Conservation (phyloP, 2,797 vertebrate species). For the Buceros bicornis region DNA sequence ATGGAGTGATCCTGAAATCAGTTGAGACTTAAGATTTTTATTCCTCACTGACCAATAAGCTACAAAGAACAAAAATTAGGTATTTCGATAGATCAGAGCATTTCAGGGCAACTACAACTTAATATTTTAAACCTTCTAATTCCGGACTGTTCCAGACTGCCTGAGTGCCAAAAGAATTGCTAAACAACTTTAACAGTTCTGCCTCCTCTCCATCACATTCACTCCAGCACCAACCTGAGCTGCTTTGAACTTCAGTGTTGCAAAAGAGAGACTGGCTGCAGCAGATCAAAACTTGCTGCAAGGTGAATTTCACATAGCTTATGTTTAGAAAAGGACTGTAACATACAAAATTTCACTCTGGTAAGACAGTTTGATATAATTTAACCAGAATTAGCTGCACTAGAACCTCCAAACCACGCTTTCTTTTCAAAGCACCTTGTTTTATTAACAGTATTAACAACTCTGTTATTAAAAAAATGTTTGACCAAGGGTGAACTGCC, state of each 20-base stretch:
- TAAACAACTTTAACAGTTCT: not conserved
- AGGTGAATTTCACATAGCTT: not conserved
- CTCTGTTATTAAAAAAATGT: not conserved
- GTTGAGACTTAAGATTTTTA: not conserved
- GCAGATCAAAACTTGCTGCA: not conserved
- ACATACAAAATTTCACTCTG: not conserved
- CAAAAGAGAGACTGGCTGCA: not conserved
- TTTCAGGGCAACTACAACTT: not conserved
- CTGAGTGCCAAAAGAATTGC: not conserved
- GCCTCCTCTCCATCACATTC: not conserved
- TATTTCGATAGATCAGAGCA: not conserved
- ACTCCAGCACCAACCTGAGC: not conserved
- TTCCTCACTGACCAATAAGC: not conserved
- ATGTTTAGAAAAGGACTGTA: not conserved
- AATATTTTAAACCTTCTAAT: not conserved
- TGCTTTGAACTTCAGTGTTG: not conserved
- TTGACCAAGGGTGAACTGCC: not conserved
- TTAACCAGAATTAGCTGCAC: not conserved
- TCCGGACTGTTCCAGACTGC: not conserved
- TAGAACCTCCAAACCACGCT: not conserved
- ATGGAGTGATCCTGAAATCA: not conserved
- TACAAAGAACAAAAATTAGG: not conserved
- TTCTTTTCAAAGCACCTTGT: not conserved
- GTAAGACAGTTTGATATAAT: not conserved
- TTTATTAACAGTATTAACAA: not conserved